A percentile compares a stretch with the other conserved stretches of the same genome.
Evolutionary conservation across 1,140 invertebrate species (phyloP).

Genomic region (Pseudomyrmex dendroicus): DNA sequence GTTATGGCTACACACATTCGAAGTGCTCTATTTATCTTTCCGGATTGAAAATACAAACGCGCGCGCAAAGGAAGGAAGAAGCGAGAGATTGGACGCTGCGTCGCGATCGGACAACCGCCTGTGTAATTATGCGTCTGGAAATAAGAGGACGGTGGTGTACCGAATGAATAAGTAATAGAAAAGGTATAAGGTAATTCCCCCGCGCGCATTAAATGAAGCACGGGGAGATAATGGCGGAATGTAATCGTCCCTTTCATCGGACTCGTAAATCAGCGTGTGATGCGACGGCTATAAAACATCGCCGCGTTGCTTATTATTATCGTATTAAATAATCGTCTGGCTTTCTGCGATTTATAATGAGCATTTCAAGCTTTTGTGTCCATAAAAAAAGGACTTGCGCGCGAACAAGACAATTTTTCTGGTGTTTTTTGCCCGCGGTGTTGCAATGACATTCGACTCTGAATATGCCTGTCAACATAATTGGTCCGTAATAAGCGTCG

Average conservation of each 20-base stretch:
- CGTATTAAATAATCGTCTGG: slow-evolving; percentile 35
- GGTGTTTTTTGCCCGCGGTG: too few species aligned
- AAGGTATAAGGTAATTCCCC: slow-evolving; percentile 33
- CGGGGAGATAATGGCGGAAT: slow-evolving; percentile 53
- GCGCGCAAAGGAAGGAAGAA: slow-evolving; percentile 23
- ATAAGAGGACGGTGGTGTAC: slow-evolving; percentile 45
- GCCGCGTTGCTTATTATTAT: slow-evolving; percentile 31
- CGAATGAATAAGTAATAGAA: slow-evolving; percentile 62
- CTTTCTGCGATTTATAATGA: slow-evolving; percentile 46
- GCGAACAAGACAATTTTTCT: too few species aligned
- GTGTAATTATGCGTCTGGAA: slow-evolving; percentile 57
- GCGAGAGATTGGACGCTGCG: slow-evolving; percentile 14
- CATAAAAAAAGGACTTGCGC: neutral
- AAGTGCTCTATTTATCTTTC: slow-evolving; percentile 8
- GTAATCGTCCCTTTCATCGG: slow-evolving; percentile 59
- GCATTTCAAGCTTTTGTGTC: slow-evolving; percentile 18
- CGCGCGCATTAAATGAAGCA: slow-evolving; percentile 52
- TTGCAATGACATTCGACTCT: too few species aligned
- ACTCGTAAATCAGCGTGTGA: slow-evolving; percentile 55
- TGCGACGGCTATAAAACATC: slow-evolving; percentile 37
- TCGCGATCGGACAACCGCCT: slow-evolving; percentile 35
- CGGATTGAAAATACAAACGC: slow-evolving; percentile 27
- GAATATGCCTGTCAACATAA: too few species aligned
- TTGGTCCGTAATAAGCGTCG: slow-evolving; percentile 4
- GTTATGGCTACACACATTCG: too few species aligned